phyloP scores from a whole-genome alignment of 2,888 invertebrate genomes.

The Scaeva pyrastri region DNA sequence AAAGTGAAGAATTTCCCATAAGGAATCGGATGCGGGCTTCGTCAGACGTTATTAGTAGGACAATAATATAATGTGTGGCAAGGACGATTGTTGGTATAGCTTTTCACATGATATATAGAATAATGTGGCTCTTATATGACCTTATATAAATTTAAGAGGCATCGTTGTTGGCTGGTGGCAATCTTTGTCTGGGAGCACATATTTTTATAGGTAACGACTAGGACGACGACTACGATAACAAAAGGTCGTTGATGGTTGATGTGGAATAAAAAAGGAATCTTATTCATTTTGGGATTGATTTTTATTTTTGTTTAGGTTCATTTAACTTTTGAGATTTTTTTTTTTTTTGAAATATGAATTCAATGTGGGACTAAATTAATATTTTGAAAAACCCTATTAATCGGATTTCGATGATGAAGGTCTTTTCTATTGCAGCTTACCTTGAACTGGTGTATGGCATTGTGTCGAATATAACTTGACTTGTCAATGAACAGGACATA shows the following conservation, averaged over 20 bases:
- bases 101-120: no score
- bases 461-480: no score
- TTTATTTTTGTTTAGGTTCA: background rate
- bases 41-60: background rate
- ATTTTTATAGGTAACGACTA: background rate
- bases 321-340: background rate
- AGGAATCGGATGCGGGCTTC: background rate
- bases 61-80: constrained; percentile 11
- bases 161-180: background rate
- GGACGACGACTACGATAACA: no score
- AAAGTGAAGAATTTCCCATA: constrained; percentile 22
- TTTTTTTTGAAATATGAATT: background rate
- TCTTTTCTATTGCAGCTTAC: no score
- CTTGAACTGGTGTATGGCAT: no score
- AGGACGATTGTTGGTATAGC: background rate
- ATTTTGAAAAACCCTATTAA: background rate
- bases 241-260: background rate
- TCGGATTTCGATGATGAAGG: background rate
- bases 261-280: background rate
- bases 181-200: constrained; percentile 1
- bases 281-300: background rate
- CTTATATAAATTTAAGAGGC: background rate
- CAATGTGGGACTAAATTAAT: background rate
- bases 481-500: no score
- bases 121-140: background rate